Percentiles rank a stretch among this genome's conserved stretches.
These are phyloP conservation scores for Xanthia icteritia DNA, from an alignment of 2,888 invertebrate genomes.

Conservation along the genomic window DNA sequence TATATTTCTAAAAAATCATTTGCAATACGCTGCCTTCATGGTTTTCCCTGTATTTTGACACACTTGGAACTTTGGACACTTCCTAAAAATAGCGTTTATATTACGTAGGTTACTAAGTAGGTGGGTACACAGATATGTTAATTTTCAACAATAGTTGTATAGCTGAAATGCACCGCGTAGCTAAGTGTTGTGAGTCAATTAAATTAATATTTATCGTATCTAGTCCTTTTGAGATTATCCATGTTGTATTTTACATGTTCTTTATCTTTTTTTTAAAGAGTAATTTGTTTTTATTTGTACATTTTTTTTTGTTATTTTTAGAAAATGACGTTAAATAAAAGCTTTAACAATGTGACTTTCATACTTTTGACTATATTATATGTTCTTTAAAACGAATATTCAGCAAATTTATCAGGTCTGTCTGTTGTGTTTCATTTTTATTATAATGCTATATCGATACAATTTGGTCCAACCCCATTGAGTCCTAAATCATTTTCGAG, in stretches of 20 bases:
- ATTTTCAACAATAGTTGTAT: constrained; percentile 39
- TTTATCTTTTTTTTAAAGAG: no score
- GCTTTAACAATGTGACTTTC: constrained; percentile 35
- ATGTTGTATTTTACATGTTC: constrained; percentile 71
- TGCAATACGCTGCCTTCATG: background rate
- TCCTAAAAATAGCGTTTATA: background rate
- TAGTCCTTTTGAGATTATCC: constrained; percentile 87
- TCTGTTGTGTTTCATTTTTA: background rate
- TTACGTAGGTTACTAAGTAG: background rate
- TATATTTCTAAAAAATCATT: background rate
- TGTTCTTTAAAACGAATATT: background rate
- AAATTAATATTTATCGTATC: constrained; percentile 82
- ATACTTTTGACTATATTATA: constrained; percentile 1
- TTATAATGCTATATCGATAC: no score
- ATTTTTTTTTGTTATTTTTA: constrained; percentile 37
- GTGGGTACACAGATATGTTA: constrained; percentile 10
- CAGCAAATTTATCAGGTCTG: background rate
- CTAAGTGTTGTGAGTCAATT: constrained; percentile 86
- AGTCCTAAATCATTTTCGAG: background rate
- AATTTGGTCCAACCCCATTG: background rate
- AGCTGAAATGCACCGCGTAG: constrained; percentile 68
- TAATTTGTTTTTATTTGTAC: constrained; percentile 8
- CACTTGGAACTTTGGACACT: background rate
- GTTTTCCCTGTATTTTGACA: background rate
- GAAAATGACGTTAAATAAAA: constrained; percentile 46